Evolutionary conservation across 2,888 invertebrate species (phyloP).

Genomic region (Drosophila fulvimacula): DNA sequence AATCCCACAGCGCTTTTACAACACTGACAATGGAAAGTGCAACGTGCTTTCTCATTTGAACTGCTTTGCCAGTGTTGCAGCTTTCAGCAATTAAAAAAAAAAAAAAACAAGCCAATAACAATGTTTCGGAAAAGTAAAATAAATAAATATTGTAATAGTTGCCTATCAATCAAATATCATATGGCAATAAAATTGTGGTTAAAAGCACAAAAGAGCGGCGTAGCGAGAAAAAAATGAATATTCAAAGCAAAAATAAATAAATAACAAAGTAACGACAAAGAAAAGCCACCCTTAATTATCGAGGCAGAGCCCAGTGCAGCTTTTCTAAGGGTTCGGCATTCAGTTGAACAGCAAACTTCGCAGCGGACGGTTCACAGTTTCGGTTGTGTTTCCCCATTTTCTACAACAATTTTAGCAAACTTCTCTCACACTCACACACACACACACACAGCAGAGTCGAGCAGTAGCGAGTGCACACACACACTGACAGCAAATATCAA

Average conservation of each 20-base stretch:
- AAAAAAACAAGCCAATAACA: neutral
- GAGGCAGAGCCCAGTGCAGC: conserved; percentile 36
- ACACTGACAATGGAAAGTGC: conserved; percentile 32
- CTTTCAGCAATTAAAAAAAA: neutral
- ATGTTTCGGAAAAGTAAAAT: neutral
- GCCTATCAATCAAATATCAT: conserved; percentile 12
- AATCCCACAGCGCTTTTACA: conserved; percentile 10
- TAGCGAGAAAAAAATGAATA: neutral
- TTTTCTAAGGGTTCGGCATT: conserved; percentile 65
- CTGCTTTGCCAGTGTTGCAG: conserved; percentile 4
- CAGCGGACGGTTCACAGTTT: conserved; percentile 78
- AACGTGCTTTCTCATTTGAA: conserved; percentile 4
- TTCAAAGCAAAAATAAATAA: neutral
- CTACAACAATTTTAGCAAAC: conserved; percentile 67
- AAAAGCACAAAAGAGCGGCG: conserved; percentile 12
- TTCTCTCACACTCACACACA: conserved; percentile 68
- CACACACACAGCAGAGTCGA: conserved; percentile 11
- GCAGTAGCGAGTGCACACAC: conserved; percentile 29
- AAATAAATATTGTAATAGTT: conserved; percentile 16
- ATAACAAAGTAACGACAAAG: neutral
- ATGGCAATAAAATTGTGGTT: conserved; percentile 31
- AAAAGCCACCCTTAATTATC: conserved; percentile 46
- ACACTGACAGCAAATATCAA: conserved; percentile 33
- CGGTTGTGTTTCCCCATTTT: conserved; percentile 64
- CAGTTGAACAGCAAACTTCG: conserved; percentile 83